A percentile compares a stretch with the other conserved stretches of the same genome.
These are phyloP conservation scores for Cataglyphis hispanica DNA, from an alignment of 1,140 invertebrate species.

Conservation along the genomic window DNA sequence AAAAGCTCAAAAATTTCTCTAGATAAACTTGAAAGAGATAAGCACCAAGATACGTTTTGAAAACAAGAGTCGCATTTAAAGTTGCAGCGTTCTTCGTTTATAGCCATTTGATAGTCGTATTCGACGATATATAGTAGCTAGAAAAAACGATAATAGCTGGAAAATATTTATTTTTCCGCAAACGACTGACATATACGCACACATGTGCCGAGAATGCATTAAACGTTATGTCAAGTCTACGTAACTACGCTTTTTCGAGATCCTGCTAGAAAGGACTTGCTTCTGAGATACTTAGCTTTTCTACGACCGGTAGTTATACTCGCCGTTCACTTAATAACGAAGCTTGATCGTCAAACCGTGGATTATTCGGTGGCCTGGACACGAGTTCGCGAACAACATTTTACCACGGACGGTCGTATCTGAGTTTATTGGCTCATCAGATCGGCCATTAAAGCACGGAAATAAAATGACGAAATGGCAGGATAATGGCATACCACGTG, in stretches of 20 bases:
- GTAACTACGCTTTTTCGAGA: conserved; percentile 47
- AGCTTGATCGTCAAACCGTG: conserved; percentile 39
- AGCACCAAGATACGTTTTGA: background rate
- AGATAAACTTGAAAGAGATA: background rate
- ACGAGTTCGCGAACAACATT: conserved; percentile 70
- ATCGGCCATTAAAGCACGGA: conserved; percentile 58
- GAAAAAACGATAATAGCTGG: conserved; percentile 19
- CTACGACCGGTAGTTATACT: conserved; percentile 55
- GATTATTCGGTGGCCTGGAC: conserved; percentile 68
- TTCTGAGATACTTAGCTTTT: conserved; percentile 46
- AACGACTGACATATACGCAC: background rate
- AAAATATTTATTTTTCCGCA: conserved; percentile 39
- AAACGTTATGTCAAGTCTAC: conserved; percentile 46
- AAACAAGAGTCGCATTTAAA: conserved; percentile 26
- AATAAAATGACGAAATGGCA: conserved; percentile 75
- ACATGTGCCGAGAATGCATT: conserved; percentile 23
- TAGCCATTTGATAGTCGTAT: conserved; percentile 35
- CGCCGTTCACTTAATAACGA: conserved; percentile 53
- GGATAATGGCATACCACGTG: conserved; percentile 74
- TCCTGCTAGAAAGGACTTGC: conserved; percentile 55
- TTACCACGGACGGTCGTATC: conserved; percentile 60
- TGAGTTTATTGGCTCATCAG: conserved; percentile 75
- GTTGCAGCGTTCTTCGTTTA: conserved; percentile 10
- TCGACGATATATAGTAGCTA: conserved; percentile 18
- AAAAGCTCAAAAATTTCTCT: background rate